Conservation (phyloP, 1,140 invertebrate species). For the Formica exsecta region DNA sequence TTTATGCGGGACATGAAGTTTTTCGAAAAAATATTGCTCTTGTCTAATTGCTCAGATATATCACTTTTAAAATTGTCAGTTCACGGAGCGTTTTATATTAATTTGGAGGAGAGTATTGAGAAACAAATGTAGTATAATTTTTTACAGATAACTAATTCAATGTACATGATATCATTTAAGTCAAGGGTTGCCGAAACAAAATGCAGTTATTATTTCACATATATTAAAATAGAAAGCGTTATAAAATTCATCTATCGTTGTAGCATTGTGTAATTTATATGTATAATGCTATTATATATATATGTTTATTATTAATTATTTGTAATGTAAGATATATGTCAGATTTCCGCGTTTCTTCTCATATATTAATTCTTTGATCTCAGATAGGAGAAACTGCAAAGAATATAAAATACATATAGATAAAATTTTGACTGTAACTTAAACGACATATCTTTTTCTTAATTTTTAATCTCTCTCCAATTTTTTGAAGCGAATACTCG, state of each 20-base stretch:
- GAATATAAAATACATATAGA: background rate
- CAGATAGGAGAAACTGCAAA: background rate
- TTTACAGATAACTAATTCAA: conserved; percentile 2
- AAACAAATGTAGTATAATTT: conserved; percentile 26
- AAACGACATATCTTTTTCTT: background rate
- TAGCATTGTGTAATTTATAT: background rate
- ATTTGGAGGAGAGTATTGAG: background rate
- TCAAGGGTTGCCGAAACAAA: background rate
- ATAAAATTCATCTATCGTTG: background rate
- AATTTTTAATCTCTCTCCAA: background rate
- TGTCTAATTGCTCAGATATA: background rate
- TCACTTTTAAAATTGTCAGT: background rate
- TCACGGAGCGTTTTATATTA: background rate
- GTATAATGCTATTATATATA: background rate
- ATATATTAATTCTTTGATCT: background rate
- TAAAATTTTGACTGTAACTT: background rate
- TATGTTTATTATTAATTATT: background rate
- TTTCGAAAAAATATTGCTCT: background rate
- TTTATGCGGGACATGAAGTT: background rate
- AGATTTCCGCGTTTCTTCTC: background rate
- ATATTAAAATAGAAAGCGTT: background rate
- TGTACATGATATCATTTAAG: background rate
- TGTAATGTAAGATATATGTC: background rate
- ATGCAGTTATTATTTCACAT: background rate
- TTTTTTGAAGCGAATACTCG: background rate